Evolutionary conservation across 2,113 vertebrate genomes (phyloP).

Genomic region (Erpornis zantholeuca): DNA sequence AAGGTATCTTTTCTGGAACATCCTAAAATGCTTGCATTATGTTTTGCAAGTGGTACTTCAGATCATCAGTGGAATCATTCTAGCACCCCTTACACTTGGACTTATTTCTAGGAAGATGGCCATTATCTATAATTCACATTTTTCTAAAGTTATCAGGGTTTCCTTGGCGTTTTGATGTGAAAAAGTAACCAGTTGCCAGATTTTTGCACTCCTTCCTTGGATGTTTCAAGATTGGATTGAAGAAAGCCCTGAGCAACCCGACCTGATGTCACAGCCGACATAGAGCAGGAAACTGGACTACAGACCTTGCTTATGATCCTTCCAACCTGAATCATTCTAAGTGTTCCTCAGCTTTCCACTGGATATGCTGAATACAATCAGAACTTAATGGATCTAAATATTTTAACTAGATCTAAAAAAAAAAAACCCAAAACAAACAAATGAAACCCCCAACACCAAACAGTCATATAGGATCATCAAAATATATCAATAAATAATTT

Average conservation of each 20-base stretch:
- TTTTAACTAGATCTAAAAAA: not conserved
- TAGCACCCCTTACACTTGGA: not conserved
- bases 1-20: not conserved
- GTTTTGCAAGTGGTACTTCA: not conserved
- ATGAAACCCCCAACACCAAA: not conserved
- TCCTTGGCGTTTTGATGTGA: not conserved
- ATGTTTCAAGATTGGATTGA: not conserved
- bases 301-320: not conserved
- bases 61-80: not conserved
- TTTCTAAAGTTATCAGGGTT: not conserved
- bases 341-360: not conserved
- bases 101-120: not conserved
- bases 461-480: not conserved
- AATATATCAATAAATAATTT: not conserved
- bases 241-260: not conserved
- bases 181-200: not conserved
- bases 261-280: not conserved
- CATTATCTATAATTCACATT: not conserved
- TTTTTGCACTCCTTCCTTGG: not conserved
- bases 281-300: not conserved
- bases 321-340: not conserved
- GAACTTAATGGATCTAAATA: not conserved
- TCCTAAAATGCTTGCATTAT: not conserved
- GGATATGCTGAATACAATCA: not conserved
- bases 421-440: not conserved